Conservation (phyloP, 2,797 vertebrate species). For the Masticophis lateralis region DNA sequence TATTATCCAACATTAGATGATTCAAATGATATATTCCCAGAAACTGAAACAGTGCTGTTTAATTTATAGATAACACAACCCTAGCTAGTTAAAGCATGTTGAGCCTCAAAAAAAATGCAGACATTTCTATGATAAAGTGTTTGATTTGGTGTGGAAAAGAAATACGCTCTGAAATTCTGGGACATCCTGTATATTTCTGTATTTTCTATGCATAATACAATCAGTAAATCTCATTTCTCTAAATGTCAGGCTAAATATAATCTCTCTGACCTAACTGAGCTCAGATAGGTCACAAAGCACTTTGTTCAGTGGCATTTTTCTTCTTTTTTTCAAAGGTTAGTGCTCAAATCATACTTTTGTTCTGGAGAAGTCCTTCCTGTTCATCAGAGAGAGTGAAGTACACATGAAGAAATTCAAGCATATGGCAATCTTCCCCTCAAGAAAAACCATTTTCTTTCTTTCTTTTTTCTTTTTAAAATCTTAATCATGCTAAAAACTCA, state of each 20-base stretch:
- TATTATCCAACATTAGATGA: not conserved
- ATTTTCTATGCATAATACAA: conserved; percentile 40
- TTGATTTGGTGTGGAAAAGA: conserved; percentile 5
- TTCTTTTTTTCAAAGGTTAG: conserved; percentile 56
- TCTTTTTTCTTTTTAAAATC: conserved; percentile 46
- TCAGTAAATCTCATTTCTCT: conserved; percentile 39
- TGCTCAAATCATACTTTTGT: conserved; percentile 32
- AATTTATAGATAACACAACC: not conserved
- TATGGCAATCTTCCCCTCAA: conserved; percentile 61
- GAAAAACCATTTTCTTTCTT: conserved; percentile 57
- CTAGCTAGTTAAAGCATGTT: not conserved
- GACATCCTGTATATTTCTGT: conserved; percentile 22
- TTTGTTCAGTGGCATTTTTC: conserved; percentile 57
- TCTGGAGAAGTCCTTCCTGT: conserved; percentile 34
- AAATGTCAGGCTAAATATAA: conserved; percentile 64
- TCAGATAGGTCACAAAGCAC: conserved; percentile 56
- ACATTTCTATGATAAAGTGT: conserved; percentile 25
- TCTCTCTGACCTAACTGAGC: conserved; percentile 58
- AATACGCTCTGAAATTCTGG: conserved; percentile 13
- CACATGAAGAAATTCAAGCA: conserved; percentile 58
- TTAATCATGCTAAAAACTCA: conserved; percentile 61
- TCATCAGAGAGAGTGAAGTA: conserved; percentile 42
- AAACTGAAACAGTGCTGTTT: not conserved
- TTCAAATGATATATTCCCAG: not conserved
- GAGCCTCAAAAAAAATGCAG: conserved; percentile 15